phyloP scores from a whole-genome alignment of 2,113 vertebrate species.

The Elephas maximus region DNA sequence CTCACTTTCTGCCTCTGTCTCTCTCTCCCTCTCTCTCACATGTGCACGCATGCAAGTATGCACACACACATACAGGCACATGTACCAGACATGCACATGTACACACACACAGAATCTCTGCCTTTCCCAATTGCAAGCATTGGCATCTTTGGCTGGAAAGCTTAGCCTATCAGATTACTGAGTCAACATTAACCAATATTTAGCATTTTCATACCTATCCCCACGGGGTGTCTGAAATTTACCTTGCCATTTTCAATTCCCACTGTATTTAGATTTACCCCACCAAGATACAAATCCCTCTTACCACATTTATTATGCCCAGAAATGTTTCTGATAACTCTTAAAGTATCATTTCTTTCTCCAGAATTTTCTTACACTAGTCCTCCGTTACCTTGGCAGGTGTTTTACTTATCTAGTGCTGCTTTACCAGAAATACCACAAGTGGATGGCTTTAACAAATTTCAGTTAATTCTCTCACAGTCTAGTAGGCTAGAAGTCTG shows the following conservation, averaged over 20 bases:
- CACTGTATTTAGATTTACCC: neutral
- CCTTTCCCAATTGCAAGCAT: neutral
- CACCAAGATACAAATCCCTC: neutral
- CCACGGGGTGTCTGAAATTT: neutral
- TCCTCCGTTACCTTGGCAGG: neutral
- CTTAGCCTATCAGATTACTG: neutral
- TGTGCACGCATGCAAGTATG: neutral
- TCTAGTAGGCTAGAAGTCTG: too few species aligned
- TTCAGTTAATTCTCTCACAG: too few species aligned
- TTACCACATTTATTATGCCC: neutral
- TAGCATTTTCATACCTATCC: neutral
- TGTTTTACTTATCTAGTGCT: too few species aligned
- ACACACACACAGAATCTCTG: too few species aligned
- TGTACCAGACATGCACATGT: neutral
- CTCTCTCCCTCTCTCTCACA: neutral
- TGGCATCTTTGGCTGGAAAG: neutral
- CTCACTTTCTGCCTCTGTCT: neutral
- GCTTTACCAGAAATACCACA: too few species aligned
- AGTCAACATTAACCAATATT: neutral
- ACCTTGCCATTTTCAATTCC: neutral
- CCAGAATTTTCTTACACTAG: neutral
- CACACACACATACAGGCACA: neutral
- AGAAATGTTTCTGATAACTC: neutral
- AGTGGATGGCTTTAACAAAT: too few species aligned
- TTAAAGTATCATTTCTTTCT: accelerated